Evolutionary conservation across 1,140 invertebrate genomes (phyloP).

Genomic region (Listronotus bonariensis): DNA sequence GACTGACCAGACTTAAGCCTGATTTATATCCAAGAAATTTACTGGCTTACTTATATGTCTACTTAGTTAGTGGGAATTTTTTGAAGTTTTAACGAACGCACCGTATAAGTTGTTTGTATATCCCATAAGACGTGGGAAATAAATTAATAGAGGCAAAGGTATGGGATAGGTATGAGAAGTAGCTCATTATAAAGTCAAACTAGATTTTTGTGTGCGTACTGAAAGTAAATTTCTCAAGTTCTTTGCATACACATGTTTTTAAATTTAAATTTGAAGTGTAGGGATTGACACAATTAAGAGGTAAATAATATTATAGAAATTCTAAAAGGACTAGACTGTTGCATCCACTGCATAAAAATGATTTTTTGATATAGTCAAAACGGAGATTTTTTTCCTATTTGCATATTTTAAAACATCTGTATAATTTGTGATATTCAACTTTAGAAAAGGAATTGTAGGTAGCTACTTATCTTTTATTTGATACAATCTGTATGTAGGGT

Average conservation of each 20-base stretch:
- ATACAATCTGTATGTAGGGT: too few species aligned
- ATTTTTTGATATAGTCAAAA: too few species aligned
- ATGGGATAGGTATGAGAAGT: constrained; percentile 22
- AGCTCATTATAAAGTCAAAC: constrained; percentile 22
- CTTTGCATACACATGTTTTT: constrained; percentile 6
- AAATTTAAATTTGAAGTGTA: constrained; percentile 1
- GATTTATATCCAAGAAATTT: constrained; percentile 1
- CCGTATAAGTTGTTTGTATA: constrained; percentile 4
- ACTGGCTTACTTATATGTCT: constrained; percentile 1
- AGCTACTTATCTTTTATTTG: too few species aligned
- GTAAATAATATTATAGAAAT: constrained; percentile 9
- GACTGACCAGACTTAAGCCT: constrained; percentile 7
- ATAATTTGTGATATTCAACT: too few species aligned
- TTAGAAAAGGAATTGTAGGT: too few species aligned
- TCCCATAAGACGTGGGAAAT: constrained; percentile 18
- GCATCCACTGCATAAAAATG: too few species aligned
- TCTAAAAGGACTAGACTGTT: neutral
- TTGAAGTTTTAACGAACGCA: neutral
- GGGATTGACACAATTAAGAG: neutral
- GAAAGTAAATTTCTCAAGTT: constrained; percentile 7
- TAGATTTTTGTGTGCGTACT: constrained; percentile 17
- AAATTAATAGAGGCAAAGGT: constrained; percentile 4
- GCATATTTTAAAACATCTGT: too few species aligned
- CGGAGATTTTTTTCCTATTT: too few species aligned
- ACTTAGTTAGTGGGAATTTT: constrained; percentile 8